Base-by-base conservation (phyloP, 2,113 vertebrate genomes). In the Junco hyemalis region DNA sequence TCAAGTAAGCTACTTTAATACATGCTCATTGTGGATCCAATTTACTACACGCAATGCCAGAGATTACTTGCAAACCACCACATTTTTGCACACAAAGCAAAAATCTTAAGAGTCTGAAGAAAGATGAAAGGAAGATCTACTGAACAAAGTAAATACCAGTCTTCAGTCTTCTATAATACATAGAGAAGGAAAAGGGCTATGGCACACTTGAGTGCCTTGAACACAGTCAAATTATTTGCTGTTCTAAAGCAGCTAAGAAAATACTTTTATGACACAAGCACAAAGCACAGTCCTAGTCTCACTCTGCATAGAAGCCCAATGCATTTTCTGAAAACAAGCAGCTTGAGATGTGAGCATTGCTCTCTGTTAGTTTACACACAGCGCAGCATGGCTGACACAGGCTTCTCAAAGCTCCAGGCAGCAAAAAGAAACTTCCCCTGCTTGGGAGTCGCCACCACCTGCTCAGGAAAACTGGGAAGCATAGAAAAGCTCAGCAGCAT, bases 141-240 rank as follows among this genome's bases (percentile, higher is more conserved):
- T 36, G 44, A 92, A 76, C 25, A 81, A 91, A 92, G 70, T 69
- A 93, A 91, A 80, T 77, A 91, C n/a, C 35, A 69, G 25, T 70
- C 42, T 82, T 50, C 0, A 3, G 73, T 50, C 50, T 88, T 77
- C 66, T 65, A 5, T 28, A 61, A 81, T 13, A 87, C 10, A 51
- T 4, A 38, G 12, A 63, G 51, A 48, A 87, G 50, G 29, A 54
- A 45, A 82, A 77, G 12, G 21, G 44, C 29, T 72, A 66, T 1
- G 1, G 13, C 28, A 59, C 0, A 10, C 25, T 70, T 59, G 36
- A n/a, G n/a, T 77, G 66, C 29, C 61, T 88, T 53, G 24, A 74
- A 91, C 1, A 1, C 26, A 71, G 51, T 53, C 66, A 84, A 83
- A 50, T 38, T 4, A 50, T 28, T 38, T 26, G 48, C 36, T 44